Base-by-base conservation (phyloP, 2,888 invertebrate genomes). In the Griposia aprilina region DNA sequence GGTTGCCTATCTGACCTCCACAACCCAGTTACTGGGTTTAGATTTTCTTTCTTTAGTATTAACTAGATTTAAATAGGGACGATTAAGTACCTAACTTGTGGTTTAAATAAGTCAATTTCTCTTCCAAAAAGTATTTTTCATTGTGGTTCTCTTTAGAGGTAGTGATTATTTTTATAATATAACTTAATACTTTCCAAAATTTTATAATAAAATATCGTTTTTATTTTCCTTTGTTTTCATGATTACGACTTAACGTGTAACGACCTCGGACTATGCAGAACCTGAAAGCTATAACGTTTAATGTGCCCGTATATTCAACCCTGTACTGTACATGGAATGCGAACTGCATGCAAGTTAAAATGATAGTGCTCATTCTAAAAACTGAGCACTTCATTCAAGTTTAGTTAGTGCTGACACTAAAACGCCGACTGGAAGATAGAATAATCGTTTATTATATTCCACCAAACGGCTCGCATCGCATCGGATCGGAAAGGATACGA, bases 361-460 rank as follows among this genome's bases (percentile, higher is more conserved):
- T 83, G 26, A 69, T 82, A 74, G 66, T 67, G 66, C 6, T 73
- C 57, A 55, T 86, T 83, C 59, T 82, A 74, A 83, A 86, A 82
- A 83, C 57, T 74, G 77, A 67, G 76, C 73, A 82, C 86, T 82
- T 59, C 30, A 71, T 83, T 60, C 63, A 20, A 59, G 48, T 86
- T 86, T 83, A 82, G 67, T 86, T 83, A 82, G 67, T 83, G 23
- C 48, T 65, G 41, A 15, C n/a, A 72, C 62, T 86, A 71, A 76
- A 82, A 76, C n/a, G 48, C 36, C 7, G 57, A 36, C 23, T 65
- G 8, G 20, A 41, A 26, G 15, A 57, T n/a, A 50, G 55, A 69
- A 60, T 76, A 75, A 82, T 65, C 67, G 66, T 45, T 36, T 70
- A 36, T 23, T 50, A n/a, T 20, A n/a, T 36, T 36, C 30, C 30